A percentile compares a stretch with the other conserved stretches of the same genome.
These are phyloP conservation scores for Acrossocheilus wenchowensis DNA, from an alignment of 2,797 vertebrate species.

Conservation along the genomic window DNA sequence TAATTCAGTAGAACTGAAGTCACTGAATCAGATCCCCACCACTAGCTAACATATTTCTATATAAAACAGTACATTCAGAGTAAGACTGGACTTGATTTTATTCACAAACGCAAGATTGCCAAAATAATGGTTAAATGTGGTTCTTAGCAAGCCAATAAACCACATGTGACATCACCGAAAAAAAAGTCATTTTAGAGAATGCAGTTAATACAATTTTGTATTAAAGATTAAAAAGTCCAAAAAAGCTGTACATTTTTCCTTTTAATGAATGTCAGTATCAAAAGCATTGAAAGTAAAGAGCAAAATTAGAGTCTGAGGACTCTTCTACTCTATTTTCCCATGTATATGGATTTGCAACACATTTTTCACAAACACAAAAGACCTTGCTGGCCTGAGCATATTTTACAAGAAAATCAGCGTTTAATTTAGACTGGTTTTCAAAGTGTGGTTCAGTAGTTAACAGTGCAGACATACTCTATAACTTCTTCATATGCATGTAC, in stretches of 20 bases:
- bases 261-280: background rate
- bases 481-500: background rate
- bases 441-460: background rate
- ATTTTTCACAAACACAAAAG: constrained; percentile 8
- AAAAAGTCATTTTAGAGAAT: background rate
- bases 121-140: background rate
- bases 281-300: background rate
- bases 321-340: background rate
- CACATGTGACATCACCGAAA: background rate
- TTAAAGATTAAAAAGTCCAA: background rate
- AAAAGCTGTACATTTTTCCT: background rate
- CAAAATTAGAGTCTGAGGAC: background rate
- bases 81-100: background rate
- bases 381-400: constrained; percentile 2
- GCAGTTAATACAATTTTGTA: background rate
- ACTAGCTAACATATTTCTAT: background rate
- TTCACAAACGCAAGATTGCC: background rate
- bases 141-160: background rate
- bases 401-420: background rate
- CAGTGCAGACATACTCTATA: background rate
- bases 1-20: background rate
- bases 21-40: background rate
- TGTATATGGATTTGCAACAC: background rate
- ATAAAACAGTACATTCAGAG: background rate
- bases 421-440: background rate